phyloP scores from a whole-genome alignment of 2,797 vertebrate genomes.

The Sebastolobus altivelis region DNA sequence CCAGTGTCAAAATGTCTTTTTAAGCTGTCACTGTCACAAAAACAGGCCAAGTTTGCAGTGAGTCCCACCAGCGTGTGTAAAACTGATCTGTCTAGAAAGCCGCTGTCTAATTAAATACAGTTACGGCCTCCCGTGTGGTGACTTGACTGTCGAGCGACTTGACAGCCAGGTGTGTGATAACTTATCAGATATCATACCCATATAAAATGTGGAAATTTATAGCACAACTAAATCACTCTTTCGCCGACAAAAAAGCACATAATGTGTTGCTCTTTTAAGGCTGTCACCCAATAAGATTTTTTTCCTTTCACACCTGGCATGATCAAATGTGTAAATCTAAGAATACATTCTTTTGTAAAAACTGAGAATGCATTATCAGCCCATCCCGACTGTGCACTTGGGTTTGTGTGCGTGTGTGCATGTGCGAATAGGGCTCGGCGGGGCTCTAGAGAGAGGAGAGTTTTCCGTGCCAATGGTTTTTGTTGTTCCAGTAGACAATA shows the following conservation, averaged over 20 bases:
- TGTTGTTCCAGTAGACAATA: slow-evolving; percentile 76
- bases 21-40: slow-evolving; percentile 17
- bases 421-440: slow-evolving; percentile 53
- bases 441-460: slow-evolving; percentile 52
- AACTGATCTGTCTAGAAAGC: slow-evolving; percentile 4
- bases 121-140: background rate
- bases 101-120: slow-evolving; percentile 30
- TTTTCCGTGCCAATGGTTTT: slow-evolving; percentile 64
- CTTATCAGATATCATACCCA: slow-evolving; percentile 13
- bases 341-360: slow-evolving; percentile 9
- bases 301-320: slow-evolving; percentile 1
- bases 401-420: slow-evolving; percentile 33
- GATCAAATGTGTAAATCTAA: slow-evolving; percentile 7
- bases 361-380: slow-evolving; percentile 34
- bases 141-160: background rate
- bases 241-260: background rate
- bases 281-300: background rate
- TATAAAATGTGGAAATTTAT: slow-evolving; percentile 2
- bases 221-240: background rate
- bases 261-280: slow-evolving; percentile 6
- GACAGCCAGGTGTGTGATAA: slow-evolving; percentile 20
- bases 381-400: slow-evolving; percentile 48
- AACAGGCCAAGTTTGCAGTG: slow-evolving; percentile 2
- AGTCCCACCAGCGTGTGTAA: slow-evolving; percentile 16
- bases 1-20: slow-evolving; percentile 21